Percentiles rank a stretch among this genome's conserved stretches.
These are phyloP conservation scores for Timema podura DNA, from an alignment of 2,888 invertebrate species.

Conservation along the genomic window DNA sequence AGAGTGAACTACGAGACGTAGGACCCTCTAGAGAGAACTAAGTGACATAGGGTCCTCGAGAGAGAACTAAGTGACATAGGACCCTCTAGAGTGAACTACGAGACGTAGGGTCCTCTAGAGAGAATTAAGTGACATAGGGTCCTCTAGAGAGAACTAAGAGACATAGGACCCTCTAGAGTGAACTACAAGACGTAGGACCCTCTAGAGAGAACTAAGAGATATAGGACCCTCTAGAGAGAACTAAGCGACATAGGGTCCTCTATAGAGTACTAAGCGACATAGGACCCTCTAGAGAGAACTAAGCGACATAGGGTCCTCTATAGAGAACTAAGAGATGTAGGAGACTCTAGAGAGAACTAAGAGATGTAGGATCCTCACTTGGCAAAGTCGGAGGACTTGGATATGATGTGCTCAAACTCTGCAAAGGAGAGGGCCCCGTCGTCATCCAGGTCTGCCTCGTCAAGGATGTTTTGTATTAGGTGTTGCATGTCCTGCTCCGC, in stretches of 20 bases:
- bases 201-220: no score
- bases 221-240: no score
- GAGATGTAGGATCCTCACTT: conserved; percentile 55
- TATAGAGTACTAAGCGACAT: no score
- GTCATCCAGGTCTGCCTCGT: conserved; percentile 92
- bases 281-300: no score
- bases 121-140: no score
- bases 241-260: neutral
- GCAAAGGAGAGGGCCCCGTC: conserved; percentile 90
- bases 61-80: no score
- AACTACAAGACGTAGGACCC: no score
- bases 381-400: conserved; percentile 88
- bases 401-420: conserved; percentile 94
- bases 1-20: no score
- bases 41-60: neutral
- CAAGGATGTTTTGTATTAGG: conserved; percentile 75
- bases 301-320: neutral
- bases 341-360: neutral
- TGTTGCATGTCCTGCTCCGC: conserved; percentile 73
- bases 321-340: neutral
- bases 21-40: no score
- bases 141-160: no score
- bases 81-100: neutral
- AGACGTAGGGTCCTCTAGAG: conserved; percentile 40
- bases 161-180: no score